These are phyloP conservation scores for Sylvilagus bachmani DNA, from an alignment of 2,113 vertebrate genomes.

Conservation along the genomic window DNA sequence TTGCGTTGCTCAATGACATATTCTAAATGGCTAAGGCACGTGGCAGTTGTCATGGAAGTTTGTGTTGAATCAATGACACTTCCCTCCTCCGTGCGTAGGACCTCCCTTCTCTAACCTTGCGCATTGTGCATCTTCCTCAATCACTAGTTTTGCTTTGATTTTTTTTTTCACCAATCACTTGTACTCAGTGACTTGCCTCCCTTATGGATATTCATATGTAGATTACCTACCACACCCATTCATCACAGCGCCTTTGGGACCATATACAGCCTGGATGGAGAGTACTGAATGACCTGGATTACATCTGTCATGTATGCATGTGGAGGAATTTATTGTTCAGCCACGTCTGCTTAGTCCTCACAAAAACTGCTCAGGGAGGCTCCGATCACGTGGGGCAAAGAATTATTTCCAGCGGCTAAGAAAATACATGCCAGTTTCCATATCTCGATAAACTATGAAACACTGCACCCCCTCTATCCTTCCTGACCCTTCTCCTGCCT, in stretches of 20 bases:
- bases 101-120: neutral
- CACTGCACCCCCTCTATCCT: neutral
- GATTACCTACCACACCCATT: neutral
- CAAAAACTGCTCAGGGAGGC: neutral
- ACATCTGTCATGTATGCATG: neutral
- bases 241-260: neutral
- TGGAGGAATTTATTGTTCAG: neutral
- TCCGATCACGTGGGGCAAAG: neutral
- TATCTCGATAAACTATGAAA: conserved; percentile 50
- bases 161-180: neutral
- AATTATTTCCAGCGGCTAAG: conserved; percentile 37
- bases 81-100: neutral
- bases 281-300: neutral
- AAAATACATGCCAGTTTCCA: conserved; percentile 1
- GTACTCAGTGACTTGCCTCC: conserved; percentile 7
- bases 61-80: neutral
- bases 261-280: neutral
- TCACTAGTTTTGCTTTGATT: neutral
- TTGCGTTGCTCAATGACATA: neutral
- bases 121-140: neutral
- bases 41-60: neutral
- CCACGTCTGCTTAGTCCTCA: neutral
- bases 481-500: conserved; percentile 4
- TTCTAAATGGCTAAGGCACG: neutral
- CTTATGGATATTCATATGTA: neutral